phyloP scores from a whole-genome alignment of 2,888 invertebrate genomes.

The Sacculina carcini region DNA sequence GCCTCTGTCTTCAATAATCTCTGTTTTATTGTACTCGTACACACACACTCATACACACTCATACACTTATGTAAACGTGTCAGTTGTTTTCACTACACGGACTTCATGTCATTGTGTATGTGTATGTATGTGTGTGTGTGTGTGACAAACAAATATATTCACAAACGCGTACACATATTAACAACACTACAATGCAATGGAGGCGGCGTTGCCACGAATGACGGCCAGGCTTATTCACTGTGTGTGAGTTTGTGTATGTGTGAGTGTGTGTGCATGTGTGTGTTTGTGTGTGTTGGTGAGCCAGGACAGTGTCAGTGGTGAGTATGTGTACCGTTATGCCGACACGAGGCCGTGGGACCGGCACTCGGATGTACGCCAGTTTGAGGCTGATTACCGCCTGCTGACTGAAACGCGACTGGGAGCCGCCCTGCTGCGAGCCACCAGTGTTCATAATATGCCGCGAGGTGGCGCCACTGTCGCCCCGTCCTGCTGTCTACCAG shows the following conservation, averaged over 20 bases:
- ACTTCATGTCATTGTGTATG: too few species aligned
- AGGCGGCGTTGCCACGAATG: too few species aligned
- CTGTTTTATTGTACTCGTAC: too few species aligned
- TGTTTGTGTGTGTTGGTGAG: background rate
- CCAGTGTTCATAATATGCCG: slow-evolving; percentile 36
- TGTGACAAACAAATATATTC: too few species aligned
- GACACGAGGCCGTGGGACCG: slow-evolving; percentile 70
- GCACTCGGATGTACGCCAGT: slow-evolving; percentile 58
- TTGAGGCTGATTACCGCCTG: slow-evolving; percentile 52
- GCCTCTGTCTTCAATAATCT: too few species aligned
- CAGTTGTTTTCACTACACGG: too few species aligned
- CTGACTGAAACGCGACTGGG: slow-evolving; percentile 46
- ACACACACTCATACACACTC: too few species aligned
- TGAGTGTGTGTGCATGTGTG: background rate
- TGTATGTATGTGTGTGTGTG: background rate
- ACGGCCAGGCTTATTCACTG: too few species aligned
- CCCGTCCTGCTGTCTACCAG: background rate
- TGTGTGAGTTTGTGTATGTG: too few species aligned
- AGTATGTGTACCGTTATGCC: slow-evolving; percentile 48
- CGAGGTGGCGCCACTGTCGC: background rate
- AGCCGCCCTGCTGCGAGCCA: slow-evolving; percentile 42
- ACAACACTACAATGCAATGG: too few species aligned
- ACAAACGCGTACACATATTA: too few species aligned
- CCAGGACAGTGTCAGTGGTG: slow-evolving; percentile 25
- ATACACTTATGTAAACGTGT: too few species aligned